These are phyloP conservation scores for Catocala fraxini DNA, from an alignment of 2,888 invertebrate species.

Conservation along the genomic window DNA sequence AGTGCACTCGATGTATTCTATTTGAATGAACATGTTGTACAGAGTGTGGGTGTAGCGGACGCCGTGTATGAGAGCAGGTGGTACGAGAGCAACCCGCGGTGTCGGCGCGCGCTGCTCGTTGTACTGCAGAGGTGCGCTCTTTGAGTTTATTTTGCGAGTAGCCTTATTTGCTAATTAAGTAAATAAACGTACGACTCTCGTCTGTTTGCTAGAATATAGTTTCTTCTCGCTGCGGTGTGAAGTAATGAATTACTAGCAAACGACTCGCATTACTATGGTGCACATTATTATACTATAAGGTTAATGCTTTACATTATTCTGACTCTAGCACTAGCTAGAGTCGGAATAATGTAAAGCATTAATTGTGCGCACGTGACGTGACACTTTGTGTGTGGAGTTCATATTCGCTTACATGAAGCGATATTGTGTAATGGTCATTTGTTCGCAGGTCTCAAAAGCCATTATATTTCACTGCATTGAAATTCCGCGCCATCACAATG, in stretches of 20 bases:
- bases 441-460: constrained; percentile 76
- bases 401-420: too few relatives aligned
- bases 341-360: too few relatives aligned
- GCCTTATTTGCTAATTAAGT: constrained; percentile 32
- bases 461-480: constrained; percentile 74
- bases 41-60: constrained; percentile 73
- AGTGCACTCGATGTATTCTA: not conserved
- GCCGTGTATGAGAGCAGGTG: constrained; percentile 60
- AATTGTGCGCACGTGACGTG: too few relatives aligned
- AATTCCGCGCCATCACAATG: constrained; percentile 74
- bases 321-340: too few relatives aligned
- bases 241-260: not conserved
- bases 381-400: too few relatives aligned
- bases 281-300: too few relatives aligned
- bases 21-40: constrained; percentile 17
- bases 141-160: constrained; percentile 29
- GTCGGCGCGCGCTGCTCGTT: constrained; percentile 65
- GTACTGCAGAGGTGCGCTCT: constrained; percentile 70
- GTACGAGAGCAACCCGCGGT: constrained; percentile 58
- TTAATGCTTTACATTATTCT: too few relatives aligned
- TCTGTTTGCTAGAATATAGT: constrained; percentile 3
- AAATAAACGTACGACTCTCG: constrained; percentile 21
- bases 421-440: constrained; percentile 11
- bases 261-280: not conserved
- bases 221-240: not conserved